Base-by-base conservation (phyloP, 2,113 vertebrate genomes). In the Puma concolor region DNA sequence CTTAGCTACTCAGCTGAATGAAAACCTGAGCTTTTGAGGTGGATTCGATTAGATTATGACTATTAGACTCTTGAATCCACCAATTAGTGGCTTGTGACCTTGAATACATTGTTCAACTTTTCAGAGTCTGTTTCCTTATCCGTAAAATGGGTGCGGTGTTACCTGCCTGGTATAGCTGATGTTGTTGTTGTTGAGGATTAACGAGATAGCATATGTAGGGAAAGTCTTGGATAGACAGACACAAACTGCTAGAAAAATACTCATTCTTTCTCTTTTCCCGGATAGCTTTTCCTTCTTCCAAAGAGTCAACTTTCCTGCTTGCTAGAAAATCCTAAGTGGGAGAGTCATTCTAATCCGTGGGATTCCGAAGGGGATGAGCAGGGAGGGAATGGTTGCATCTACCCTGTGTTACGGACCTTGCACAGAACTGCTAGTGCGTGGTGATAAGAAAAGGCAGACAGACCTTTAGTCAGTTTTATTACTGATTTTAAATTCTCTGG, bases 341-440 rank as follows among this genome's bases (percentile, higher is more conserved):
- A 50, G 9, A 82, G 5, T 33, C 25, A 13, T 67, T 86, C 12
- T 48, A 27, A 11, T 50, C 21, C 7, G 17, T 66, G 25, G 7
- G 36, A 12, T 74, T 50, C 12, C 2, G 0, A n/a, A 57, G 14
- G 5, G 0, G 5, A 1, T 12, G 3, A 48, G 15, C 8, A 12
- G 0, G 8, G 54, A 60, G 25, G 7, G 7, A 33, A 11, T 29
- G 36, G 1, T 6, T 44, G 13, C 0, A 1, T 36, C 12, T 1
- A 4, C 14, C 2, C 1, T 2, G 1, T 10, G 29, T 77, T 52
- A 36, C 19, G 27, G 52, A 50, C 4, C 67, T 74, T 33, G 13
- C 2, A 12, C 7, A 67, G 16, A 94, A 25, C 1, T 7, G 7
- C 10, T 7, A 33, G 38, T 10, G 1, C 0, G 1, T 8, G 16